Evolutionary conservation across 92 coral and sea anemone species (phyloP), one percentile per base, ranked within the genome.

Genomic region (Bergia sp.): DNA sequence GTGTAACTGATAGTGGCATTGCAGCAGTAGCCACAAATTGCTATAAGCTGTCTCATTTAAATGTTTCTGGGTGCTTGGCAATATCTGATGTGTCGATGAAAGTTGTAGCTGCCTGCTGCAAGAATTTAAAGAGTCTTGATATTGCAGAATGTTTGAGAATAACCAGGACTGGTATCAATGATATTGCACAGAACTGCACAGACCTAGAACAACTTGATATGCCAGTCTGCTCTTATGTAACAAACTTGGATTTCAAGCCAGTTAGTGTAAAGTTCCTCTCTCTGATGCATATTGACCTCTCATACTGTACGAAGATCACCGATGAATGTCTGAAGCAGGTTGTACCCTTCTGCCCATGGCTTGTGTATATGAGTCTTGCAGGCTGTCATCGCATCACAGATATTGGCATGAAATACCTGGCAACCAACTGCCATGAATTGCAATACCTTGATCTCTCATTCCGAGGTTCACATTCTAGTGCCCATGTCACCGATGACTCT

Each of bases 301-400:
- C 95, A 0, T 95, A 95, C 77, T 95, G 98, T 75, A 93, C 95
- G 2, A 95, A 93, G 79, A 79, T 95, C 55, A 95, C 92, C 12
- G 98, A 95, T 42, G 90, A 64, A n/a, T 93, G 96, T 53, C 50
- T 93, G 36, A 95, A 91, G 44, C 88, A 90, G 73, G 83, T 95
- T 20, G 82, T 89, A 5, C 72, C 89, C 15, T 45, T 71, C 58
- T 95, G 98, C 45, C 92, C 91, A 9, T 41, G 79, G 8, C 94
- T 95, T 23, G 79, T 75, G 37, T 93, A 80, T 85, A 55, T 95
- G 7, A 93, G 98, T 53, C 77, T 95, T 23, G 98, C 98, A 57
- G 98, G 98, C 1, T 95, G 98, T 53, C 98, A 93, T 43, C 91
- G 94, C 12, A 86, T 95, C 41, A 95, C 98, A 0, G 95, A 92